phyloP scores from a whole-genome alignment of 2,113 vertebrate genomes.

The Pyrgilauda ruficollis region DNA sequence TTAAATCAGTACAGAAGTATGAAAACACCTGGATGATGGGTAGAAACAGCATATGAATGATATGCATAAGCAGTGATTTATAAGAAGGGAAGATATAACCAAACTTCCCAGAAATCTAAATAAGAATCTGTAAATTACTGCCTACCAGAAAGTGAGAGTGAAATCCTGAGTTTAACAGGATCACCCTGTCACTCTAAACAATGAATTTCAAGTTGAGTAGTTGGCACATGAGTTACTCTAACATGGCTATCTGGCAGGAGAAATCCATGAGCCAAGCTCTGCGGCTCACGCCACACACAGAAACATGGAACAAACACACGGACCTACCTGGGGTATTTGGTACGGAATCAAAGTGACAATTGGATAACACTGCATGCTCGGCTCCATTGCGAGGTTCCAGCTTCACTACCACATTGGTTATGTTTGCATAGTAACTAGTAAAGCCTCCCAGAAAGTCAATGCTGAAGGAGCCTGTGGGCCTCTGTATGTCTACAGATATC shows the following conservation, averaged over 20 bases:
- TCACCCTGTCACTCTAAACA: neutral
- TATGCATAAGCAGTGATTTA: neutral
- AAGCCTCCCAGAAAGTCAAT: constrained; percentile 97
- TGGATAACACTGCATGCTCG: constrained; percentile 89
- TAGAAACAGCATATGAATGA: neutral
- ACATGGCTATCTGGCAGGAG: rapidly evolving
- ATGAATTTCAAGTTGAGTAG: neutral
- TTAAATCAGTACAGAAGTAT: neutral
- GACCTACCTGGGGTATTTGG: constrained; percentile 89
- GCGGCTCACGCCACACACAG: rapidly evolving
- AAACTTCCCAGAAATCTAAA: neutral
- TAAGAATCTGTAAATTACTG: neutral
- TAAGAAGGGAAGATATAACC: neutral
- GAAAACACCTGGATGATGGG: neutral
- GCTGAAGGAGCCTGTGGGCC: constrained; percentile 92
- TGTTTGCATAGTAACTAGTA: constrained; percentile 93
- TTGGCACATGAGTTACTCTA: neutral
- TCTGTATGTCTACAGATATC: constrained; percentile 85
- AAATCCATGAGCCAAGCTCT: neutral
- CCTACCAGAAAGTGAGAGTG: neutral
- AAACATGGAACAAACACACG: neutral
- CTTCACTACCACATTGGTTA: constrained; percentile 90
- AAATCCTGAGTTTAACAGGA: neutral
- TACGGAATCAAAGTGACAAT: constrained; percentile 97
- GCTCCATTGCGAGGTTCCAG: constrained; percentile 86